A percentile compares a stretch with the other conserved stretches of the same genome.
Evolutionary conservation across 2,797 vertebrate species (phyloP).

Genomic region (Carduelis carduelis): DNA sequence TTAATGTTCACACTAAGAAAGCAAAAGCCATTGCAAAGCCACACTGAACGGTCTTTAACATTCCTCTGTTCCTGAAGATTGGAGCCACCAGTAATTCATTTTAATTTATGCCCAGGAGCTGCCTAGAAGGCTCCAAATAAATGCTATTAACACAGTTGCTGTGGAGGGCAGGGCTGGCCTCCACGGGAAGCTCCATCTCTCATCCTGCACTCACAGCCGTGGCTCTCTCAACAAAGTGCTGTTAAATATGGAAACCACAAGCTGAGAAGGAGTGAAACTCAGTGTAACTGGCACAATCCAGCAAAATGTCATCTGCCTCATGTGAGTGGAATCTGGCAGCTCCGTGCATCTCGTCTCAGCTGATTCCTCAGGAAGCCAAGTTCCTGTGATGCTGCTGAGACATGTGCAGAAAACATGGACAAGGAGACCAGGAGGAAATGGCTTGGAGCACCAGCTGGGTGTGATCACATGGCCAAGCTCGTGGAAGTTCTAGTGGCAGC

Average conservation of each 20-base stretch:
- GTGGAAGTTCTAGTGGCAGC: neutral
- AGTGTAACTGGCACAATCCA: neutral
- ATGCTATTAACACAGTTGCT: neutral
- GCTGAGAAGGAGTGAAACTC: conserved; percentile 4
- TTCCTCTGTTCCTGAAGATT: neutral
- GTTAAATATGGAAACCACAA: conserved; percentile 31
- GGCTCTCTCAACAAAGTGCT: neutral
- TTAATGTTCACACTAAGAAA: neutral
- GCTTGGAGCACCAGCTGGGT: neutral
- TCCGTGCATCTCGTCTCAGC: neutral
- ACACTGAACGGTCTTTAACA: neutral
- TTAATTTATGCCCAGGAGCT: neutral
- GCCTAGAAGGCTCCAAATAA: conserved; percentile 7
- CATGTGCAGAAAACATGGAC: neutral
- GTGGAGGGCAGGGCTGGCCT: neutral
- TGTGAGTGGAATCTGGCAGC: neutral
- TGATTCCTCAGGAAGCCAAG: neutral
- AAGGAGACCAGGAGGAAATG: neutral
- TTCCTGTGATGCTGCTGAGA: neutral
- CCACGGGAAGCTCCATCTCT: conserved; percentile 33
- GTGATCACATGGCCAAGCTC: neutral
- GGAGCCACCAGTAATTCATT: neutral
- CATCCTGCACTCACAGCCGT: neutral
- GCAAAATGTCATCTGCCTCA: neutral
- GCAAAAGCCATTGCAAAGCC: neutral